A percentile compares a stretch with the other conserved stretches of the same genome.
Evolutionary conservation across 2,113 vertebrate genomes (phyloP).

Genomic region (Suricata suricatta): DNA sequence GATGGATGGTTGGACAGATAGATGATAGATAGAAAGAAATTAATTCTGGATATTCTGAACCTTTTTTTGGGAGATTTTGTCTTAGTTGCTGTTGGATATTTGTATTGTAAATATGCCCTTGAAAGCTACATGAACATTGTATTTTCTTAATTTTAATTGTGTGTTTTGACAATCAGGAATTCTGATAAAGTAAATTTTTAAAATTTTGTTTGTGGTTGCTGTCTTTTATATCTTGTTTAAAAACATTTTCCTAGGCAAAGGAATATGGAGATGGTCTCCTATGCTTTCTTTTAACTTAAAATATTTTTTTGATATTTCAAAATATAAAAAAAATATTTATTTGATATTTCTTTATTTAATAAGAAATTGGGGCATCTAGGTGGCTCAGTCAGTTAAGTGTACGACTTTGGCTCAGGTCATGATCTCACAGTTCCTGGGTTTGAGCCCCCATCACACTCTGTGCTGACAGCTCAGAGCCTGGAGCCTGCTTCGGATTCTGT

Average conservation of each 20-base stretch:
- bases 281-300: background rate
- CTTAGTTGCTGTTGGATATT: background rate
- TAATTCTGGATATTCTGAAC: background rate
- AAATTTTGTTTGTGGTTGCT: background rate
- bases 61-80: background rate
- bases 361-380: too few relatives aligned
- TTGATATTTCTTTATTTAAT: too few relatives aligned
- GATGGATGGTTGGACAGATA: background rate
- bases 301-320: background rate
- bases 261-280: background rate
- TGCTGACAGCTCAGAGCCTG: too few relatives aligned
- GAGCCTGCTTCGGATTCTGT: too few relatives aligned
- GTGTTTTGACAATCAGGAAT: background rate
- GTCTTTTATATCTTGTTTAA: background rate
- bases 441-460: too few relatives aligned
- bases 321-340: background rate
- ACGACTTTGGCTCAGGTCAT: too few relatives aligned
- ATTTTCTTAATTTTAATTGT: background rate
- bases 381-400: too few relatives aligned
- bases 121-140: background rate
- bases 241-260: background rate
- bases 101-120: background rate
- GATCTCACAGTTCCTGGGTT: too few relatives aligned
- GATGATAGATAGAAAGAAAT: background rate
- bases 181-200: background rate